Base-by-base conservation (phyloP, 2,888 invertebrate species). In the Chymomyza caudatula region DNA sequence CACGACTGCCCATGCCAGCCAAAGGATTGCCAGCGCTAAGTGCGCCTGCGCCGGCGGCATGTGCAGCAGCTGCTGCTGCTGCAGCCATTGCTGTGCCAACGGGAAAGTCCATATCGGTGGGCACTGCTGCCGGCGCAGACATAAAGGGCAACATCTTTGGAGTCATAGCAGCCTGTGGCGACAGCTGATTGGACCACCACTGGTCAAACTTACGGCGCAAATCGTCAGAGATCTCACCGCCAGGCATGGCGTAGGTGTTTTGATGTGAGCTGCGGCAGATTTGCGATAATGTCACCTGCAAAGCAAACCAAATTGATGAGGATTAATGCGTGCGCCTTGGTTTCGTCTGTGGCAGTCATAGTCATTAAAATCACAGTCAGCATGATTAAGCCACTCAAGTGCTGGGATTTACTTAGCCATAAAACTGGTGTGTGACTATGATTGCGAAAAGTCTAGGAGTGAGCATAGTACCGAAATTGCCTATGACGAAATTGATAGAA, bases 171-270 rank as follows among this genome's bases (percentile, higher is more conserved):
- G 92, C 88, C 86, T 92, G 91, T 47, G 94, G 93, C 13, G 94
- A 93, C 57, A 95, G 92, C 87, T 95, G 95, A 63, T 94, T 92
- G 51, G 93, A 93, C 94, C 96, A 96, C 98, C 98, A 98, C 64
- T 95, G 94, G 88, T 98, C 97, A 90, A 98, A 98, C 89, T 96
- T 96, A 67, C 96, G 92, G 23, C 96, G 94, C 86, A 94, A 93
- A 59, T 97, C 97, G 76, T 97, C 97, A 0, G 94, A 93, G 6
- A 95, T 93, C 78, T 96, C 96, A 53, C 93, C 93, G 55, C 92
- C 92, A 1, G 89, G 88, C 76, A 94, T 93, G 3, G 94, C 93
- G 22, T 94, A 93, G 8, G 93, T 92, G 23, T 93, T 92, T 86
- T 94, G 92, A 88, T 94, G 93, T 58, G 94, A 94, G 19, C 95